A percentile compares a stretch with the other conserved stretches of the same genome.
These are phyloP conservation scores for Eudemis profundana DNA, from an alignment of 2,888 invertebrate species.

Conservation along the genomic window DNA sequence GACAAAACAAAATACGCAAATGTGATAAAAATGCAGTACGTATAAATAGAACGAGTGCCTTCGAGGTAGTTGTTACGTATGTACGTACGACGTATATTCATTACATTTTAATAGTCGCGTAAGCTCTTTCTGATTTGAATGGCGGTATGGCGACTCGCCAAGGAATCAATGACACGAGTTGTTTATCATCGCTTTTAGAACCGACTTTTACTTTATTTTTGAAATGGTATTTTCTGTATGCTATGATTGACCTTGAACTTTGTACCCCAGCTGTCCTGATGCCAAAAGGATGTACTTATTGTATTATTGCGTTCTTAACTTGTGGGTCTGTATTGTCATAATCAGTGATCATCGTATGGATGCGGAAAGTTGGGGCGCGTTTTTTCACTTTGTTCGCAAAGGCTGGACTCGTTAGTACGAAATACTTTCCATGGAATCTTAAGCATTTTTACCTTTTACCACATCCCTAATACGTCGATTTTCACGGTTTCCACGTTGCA, in stretches of 20 bases:
- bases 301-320: too few relatives aligned
- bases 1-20: conserved; percentile 18
- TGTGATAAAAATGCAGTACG: conserved; percentile 21
- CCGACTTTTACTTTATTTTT: conserved; percentile 40
- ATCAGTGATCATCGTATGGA: too few relatives aligned
- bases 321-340: neutral
- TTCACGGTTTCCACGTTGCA: too few relatives aligned
- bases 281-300: neutral
- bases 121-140: neutral
- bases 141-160: conserved; percentile 25
- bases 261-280: neutral
- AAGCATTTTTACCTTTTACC: too few relatives aligned
- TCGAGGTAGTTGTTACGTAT: too few relatives aligned
- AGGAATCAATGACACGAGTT: conserved; percentile 23
- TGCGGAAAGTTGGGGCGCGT: too few relatives aligned
- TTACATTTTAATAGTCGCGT: neutral
- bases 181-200: conserved; percentile 27
- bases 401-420: too few relatives aligned
- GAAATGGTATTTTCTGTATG: conserved; percentile 24
- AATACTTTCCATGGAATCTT: too few relatives aligned
- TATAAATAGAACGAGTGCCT: neutral
- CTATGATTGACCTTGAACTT: conserved; percentile 24
- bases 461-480: too few relatives aligned
- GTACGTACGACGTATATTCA: too few relatives aligned
- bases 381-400: too few relatives aligned